Evolutionary conservation across 1,140 invertebrate genomes (phyloP), one percentile per base, ranked within the genome.

Genomic region (Sipha flava): DNA sequence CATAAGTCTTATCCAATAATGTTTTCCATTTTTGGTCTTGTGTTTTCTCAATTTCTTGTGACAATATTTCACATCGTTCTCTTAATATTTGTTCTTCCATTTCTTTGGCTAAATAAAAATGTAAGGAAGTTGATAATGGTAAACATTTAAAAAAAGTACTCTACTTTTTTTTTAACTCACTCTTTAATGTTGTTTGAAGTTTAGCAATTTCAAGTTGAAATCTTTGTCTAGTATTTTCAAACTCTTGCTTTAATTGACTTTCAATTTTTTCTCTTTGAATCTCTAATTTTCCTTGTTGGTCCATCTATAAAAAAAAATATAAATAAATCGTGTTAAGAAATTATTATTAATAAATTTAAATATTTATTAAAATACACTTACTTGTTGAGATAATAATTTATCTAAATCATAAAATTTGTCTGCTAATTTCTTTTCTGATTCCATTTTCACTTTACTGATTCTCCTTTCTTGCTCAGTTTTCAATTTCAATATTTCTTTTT

Each of bases 191-290:
- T 72, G 80, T 72, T 59, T 84, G 83, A 23, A 83, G 81, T 79
- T 81, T 83, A 29, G 81, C 77, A 26, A 84, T 66, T 75, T 83
- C 83, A 45, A 81, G 62, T 16, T 81, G 80, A 26, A 84, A 77
- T 66, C 81, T 83, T 21, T 81, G 79, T 57, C 82, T 54, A 10
- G 81, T 83, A 21, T 83, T 80, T 72, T 84, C 82, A 57, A 83
- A 82, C 54, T 84, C 82, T 29, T 83, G 79, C 31, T 82, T 82
- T 49, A 84, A 80, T 21, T 82, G 82, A 34, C 49, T 62, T 80
- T 84, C 83, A 64, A 68, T 81, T n/a, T 82, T 81, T 52, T 81
- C 81, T 47, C 83, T 77, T 70, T 81, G 62, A 26, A 81, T 68
- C 29, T 82, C 83, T 59, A 81, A 47, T 12, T 81, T 80, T 21